Evolutionary conservation across 2,797 vertebrate genomes (phyloP).

Genomic region (Fistularia commersonii): DNA sequence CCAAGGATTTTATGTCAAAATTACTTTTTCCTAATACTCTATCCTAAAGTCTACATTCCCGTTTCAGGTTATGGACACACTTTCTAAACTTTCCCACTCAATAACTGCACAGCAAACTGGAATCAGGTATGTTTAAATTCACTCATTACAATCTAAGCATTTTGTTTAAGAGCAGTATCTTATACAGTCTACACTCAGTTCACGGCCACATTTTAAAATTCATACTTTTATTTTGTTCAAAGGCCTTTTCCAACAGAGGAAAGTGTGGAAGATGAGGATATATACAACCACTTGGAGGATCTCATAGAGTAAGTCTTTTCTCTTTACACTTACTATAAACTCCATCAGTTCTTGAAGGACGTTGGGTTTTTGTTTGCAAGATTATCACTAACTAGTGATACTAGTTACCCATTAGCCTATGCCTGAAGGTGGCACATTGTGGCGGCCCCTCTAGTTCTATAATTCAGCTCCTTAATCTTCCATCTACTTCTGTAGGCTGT

Average conservation of each 20-base stretch:
- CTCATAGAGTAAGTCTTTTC: constrained; percentile 87
- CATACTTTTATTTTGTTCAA: constrained; percentile 1
- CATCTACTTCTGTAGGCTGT: constrained; percentile 2
- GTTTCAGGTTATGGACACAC: constrained; percentile 90
- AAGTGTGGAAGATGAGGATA: constrained; percentile 86
- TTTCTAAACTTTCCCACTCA: constrained; percentile 91
- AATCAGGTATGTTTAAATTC: constrained; percentile 77
- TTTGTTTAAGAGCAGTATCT: not conserved
- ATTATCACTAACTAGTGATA: no score
- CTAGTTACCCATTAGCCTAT: no score
- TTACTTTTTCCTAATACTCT: not conserved
- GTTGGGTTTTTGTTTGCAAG: no score
- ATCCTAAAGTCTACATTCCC: not conserved
- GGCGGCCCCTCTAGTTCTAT: not conserved
- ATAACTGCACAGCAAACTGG: constrained; percentile 80
- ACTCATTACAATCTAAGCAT: not conserved
- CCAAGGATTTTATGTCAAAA: not conserved
- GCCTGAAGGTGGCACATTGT: no score
- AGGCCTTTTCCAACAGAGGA: constrained; percentile 95
- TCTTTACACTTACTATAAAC: not conserved
- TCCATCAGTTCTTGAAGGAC: not conserved
- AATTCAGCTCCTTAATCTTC: not conserved
- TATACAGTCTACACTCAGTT: not conserved
- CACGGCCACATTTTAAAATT: not conserved
- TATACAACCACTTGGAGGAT: constrained; percentile 95